These are phyloP conservation scores for Axis porcinus DNA, from an alignment of 2,113 vertebrate species.

Conservation along the genomic window DNA sequence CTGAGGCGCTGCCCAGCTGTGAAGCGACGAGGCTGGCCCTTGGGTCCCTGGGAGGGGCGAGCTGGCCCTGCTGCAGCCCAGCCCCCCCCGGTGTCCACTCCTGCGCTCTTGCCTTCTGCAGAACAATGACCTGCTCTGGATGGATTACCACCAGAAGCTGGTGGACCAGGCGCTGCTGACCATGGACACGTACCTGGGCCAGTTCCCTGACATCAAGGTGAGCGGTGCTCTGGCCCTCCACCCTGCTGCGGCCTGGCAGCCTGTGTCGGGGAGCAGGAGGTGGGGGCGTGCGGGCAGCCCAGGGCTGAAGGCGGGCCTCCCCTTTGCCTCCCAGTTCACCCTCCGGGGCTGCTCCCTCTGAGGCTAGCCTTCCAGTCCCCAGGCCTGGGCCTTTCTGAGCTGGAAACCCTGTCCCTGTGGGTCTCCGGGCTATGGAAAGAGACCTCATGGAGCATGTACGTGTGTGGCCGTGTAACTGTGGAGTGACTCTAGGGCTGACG, in stretches of 20 bases:
- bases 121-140: slow-evolving; percentile 97
- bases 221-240: neutral
- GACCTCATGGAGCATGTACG: accelerated
- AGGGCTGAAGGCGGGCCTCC: neutral
- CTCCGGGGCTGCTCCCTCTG: neutral
- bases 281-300: accelerated
- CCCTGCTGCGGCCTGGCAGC: neutral
- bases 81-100: accelerated
- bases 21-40: neutral
- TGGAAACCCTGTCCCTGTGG: neutral
- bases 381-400: neutral
- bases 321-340: too few species aligned
- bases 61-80: accelerated
- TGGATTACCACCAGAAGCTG: slow-evolving; percentile 97
- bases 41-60: neutral
- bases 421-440: neutral
- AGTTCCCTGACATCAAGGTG: slow-evolving; percentile 99
- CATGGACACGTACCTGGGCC: slow-evolving; percentile 98
- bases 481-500: too few species aligned
- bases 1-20: neutral
- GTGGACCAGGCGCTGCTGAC: slow-evolving; percentile 97
- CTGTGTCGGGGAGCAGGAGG: neutral
- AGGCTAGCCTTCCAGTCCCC: neutral
- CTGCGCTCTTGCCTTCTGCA: slow-evolving; percentile 68
- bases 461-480: too few species aligned